Evolutionary conservation across 92 coral and sea anemone genomes (phyloP).

Genomic region (Epizoanthus rinbou): DNA sequence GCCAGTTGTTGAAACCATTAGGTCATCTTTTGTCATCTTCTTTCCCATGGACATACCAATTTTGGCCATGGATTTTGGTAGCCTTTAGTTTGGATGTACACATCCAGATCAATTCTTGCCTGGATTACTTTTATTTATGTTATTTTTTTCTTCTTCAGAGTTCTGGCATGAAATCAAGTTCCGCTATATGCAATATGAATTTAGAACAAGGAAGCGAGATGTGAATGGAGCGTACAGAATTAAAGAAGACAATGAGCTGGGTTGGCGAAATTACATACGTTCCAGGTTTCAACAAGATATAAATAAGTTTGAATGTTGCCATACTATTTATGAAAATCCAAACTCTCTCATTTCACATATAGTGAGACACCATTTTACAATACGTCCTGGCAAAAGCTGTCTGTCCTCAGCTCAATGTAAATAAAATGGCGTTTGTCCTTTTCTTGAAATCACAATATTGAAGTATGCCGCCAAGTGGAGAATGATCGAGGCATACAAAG

Average conservation of each 20-base stretch:
- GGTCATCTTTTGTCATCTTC: too few species aligned
- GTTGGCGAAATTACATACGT: constrained; percentile 12
- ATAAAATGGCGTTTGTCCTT: constrained; percentile 9
- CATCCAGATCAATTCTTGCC: too few species aligned
- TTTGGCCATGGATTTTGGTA: too few species aligned
- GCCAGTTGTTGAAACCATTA: too few species aligned
- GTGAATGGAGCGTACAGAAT: constrained; percentile 13
- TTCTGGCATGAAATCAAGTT: constrained; percentile 13
- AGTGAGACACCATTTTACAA: constrained; percentile 12
- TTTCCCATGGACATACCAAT: too few species aligned
- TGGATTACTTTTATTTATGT: not conserved
- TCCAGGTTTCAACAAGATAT: constrained; percentile 6
- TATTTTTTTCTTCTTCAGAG: not conserved
- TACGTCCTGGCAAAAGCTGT: constrained; percentile 12
- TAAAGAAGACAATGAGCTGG: constrained; percentile 3
- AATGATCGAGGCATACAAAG: not conserved
- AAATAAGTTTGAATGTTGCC: constrained; percentile 6
- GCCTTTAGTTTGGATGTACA: too few species aligned
- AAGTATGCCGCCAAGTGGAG: constrained; percentile 10
- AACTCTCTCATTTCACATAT: constrained; percentile 11
- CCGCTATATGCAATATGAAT: constrained; percentile 1
- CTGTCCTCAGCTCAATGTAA: constrained; percentile 13
- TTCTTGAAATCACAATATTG: constrained; percentile 5
- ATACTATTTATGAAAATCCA: not conserved
- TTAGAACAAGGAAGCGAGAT: constrained; percentile 11